Base-by-base conservation (phyloP, 2,888 invertebrate genomes). In the Melipona beecheii region DNA sequence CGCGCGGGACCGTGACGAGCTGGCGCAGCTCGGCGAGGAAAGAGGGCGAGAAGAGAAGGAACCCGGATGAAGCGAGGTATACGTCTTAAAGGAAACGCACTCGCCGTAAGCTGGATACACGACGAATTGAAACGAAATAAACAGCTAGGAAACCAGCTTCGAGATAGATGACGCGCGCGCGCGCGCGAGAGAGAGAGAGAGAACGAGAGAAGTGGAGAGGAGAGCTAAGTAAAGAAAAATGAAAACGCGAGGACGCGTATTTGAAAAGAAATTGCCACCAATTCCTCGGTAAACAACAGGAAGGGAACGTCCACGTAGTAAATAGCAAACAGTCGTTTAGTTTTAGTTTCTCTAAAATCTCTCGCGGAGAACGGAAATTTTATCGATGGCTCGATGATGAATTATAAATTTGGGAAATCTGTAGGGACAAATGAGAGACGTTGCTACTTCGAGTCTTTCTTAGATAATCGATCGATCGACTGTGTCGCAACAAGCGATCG, bases 71-170 rank as follows among this genome's bases (percentile, higher is more conserved):
- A 69, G 68, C 76, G 31, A 31, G 0, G 75, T 79, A 79, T 84
- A 79, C 52, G 65, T 84, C 83, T 84, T 79, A 81, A 78, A 73
- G 78, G 78, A 78, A 82, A 86, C 86, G 86, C 81, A 85, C 84
- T 77, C 36, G 71, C 78, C 62, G 86, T 83, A 74, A 73, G 86
- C 78, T 70, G 86, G 76, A 81, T 76, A 72, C 72, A 73, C 62
- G 71, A 50, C 43, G 79, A 75, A 84, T 79, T 73, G 73, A 64
- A 83, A 75, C 75, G 87, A 83, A 87, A 85, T 77, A 78, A 83
- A 84, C 78, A 83, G 84, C 68, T 78, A 72, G 72, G 31, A 75
- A 83, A 78, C 75, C 78, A 71, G 27, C 72, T 75, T 43, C 52
- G 36, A 52, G 75, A 84, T 75, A 70, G 78, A 43, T 62, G 78